phyloP scores from a whole-genome alignment of 2,888 invertebrate species.

The Drosophila subsilvestris region DNA sequence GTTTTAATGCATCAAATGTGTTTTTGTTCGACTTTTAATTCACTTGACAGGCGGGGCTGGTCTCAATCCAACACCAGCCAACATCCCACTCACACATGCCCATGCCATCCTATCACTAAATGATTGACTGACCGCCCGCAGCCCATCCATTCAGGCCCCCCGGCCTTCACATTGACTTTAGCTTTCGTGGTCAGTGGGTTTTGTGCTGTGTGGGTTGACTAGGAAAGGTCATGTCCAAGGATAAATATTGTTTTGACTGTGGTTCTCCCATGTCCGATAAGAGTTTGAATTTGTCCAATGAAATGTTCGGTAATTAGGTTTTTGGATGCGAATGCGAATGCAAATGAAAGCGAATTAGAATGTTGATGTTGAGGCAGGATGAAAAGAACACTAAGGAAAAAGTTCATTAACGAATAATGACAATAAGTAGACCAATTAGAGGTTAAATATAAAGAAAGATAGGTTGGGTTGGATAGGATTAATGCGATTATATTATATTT shows the following conservation, averaged over 20 bases:
- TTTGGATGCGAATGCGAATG: not conserved
- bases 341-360: slow-evolving; percentile 5
- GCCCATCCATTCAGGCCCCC: not conserved
- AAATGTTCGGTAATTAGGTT: slow-evolving; percentile 35
- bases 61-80: no score
- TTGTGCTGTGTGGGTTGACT: slow-evolving; percentile 12
- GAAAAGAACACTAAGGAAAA: no score
- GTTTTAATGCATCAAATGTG: not conserved
- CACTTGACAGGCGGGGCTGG: slow-evolving; percentile 26
- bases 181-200: not conserved
- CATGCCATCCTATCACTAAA: not conserved
- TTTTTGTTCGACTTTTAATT: slow-evolving; percentile 52
- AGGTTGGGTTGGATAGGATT: no score
- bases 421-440: not conserved
- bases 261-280: slow-evolving; percentile 8
- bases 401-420: not conserved
- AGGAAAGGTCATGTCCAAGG: slow-evolving; percentile 2
- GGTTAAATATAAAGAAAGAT: no score
- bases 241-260: slow-evolving; percentile 2
- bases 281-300: slow-evolving; percentile 24
- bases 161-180: not conserved
- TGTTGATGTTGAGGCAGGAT: not conserved
- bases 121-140: not conserved
- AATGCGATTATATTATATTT: no score
- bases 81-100: no score